Conservation (phyloP, 2,113 vertebrate species). For the Engystomops pustulosus region DNA sequence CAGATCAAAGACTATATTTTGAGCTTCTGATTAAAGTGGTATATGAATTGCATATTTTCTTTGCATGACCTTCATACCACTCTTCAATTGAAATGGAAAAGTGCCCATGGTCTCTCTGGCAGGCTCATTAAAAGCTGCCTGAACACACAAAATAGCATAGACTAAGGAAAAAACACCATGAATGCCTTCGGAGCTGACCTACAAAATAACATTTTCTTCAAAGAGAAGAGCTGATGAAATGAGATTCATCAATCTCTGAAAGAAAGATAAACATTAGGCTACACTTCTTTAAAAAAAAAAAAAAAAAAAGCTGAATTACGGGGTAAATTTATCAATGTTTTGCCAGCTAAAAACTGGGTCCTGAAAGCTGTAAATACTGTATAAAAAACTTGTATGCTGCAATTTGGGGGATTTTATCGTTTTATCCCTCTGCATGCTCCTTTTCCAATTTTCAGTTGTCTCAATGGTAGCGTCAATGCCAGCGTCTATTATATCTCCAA, state of each 20-base stretch:
- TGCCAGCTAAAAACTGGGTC: neutral
- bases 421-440: no score
- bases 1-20: slow-evolving; percentile 6
- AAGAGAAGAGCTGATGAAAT: slow-evolving; percentile 48
- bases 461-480: no score
- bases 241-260: slow-evolving; percentile 50
- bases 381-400: no score
- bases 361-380: no score
- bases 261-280: slow-evolving; percentile 26
- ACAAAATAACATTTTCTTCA: slow-evolving; percentile 55
- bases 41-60: slow-evolving; percentile 12
- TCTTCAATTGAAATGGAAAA: slow-evolving; percentile 35
- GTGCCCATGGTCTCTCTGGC: slow-evolving; percentile 35
- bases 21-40: slow-evolving; percentile 9
- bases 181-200: slow-evolving; percentile 38
- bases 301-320: neutral
- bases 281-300: neutral
- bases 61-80: slow-evolving; percentile 40
- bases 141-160: slow-evolving; percentile 31
- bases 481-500: no score
- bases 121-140: slow-evolving; percentile 53
- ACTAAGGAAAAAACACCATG: slow-evolving; percentile 35
- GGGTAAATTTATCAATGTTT: neutral
- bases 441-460: no score
- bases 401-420: no score